Base-by-base conservation (phyloP, 2,888 invertebrate species). In the Saturnia pavonia region DNA sequence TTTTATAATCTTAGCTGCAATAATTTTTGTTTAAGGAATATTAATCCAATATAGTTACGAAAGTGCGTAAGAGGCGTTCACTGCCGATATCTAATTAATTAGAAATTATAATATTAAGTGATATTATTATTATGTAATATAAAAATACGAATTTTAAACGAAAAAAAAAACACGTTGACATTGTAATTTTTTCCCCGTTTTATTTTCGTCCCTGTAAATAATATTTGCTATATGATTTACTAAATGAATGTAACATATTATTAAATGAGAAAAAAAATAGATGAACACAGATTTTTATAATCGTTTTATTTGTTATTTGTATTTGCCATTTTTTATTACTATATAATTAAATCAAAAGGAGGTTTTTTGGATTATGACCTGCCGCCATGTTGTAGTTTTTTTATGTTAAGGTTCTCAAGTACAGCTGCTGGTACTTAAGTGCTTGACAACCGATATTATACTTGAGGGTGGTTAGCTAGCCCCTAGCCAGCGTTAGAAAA, bases 171-270 rank as follows among this genome's bases (percentile, higher is more conserved):
- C 80, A 90, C 92, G 93, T 93, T 92, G 83, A 87, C 78, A 88
- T 91, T 90, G 87, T 87, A 81, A 88, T 86, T 90, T 87, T 92
- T 92, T 63, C 60, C 45, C 89, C 84, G 89, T 94, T 94, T 91
- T 78, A 85, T 88, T 92, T 71, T 89, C 90, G 90, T 91, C 92
- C 91, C 90, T 94, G 94, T 94, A 94, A 92, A 94, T 88, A 60
- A 94, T 88, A 92, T 92, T 93, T 92, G 94, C 92, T 92, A 90
- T 94, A 93, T 94, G 88, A 92, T 94, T 93, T 91, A 92, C 87
- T 91, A 91, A 91, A 93, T 92, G 91, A 93, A 92, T 93, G 92
- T 93, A 94, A 92, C 91, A 91, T 92, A 93, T 92, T 94, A 93
- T 89, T 93, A 93, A 60, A 91, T 91, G 91, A 60, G 25, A 92